These are phyloP conservation scores for Phoxinus phoxinus DNA, from an alignment of 2,113 vertebrate species.

Conservation along the genomic window DNA sequence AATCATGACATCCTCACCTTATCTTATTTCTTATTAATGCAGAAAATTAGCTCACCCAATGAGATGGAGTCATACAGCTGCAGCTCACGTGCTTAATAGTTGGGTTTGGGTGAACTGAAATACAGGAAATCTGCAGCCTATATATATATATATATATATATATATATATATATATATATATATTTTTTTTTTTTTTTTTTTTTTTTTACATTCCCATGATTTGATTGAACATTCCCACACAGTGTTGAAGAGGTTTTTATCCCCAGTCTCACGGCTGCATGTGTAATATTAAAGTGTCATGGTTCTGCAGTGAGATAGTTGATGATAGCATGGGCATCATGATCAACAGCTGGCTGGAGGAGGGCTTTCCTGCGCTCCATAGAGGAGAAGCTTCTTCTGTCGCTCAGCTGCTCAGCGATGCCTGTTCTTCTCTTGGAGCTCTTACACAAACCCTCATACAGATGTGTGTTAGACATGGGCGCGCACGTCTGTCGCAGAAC, in stretches of 20 bases:
- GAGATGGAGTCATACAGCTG: too few species aligned
- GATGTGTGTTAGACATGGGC: conserved; percentile 59
- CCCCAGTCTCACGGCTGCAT: not conserved
- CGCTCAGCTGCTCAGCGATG: conserved; percentile 66
- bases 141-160: too few species aligned
- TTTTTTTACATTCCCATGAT: not conserved
- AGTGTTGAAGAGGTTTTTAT: not conserved
- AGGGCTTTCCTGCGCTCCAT: not conserved
- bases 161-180: too few species aligned
- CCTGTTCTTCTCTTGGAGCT: conserved; percentile 46
- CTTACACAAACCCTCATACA: conserved; percentile 47
- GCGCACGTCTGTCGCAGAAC: conserved; percentile 36
- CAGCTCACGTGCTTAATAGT: too few species aligned
- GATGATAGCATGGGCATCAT: conserved; percentile 59
- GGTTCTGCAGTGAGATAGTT: conserved; percentile 15
- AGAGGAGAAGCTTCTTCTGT: conserved; percentile 62
- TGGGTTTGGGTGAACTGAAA: not conserved
- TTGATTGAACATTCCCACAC: not conserved
- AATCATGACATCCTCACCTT: too few species aligned
- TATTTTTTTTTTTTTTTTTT: too few species aligned
- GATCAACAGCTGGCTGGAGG: conserved; percentile 57
- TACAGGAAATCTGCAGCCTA: not conserved
- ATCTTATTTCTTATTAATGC: too few species aligned
- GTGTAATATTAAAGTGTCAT: not conserved
- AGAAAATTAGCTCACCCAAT: too few species aligned